These are phyloP conservation scores for Drosophila subobscura DNA, from an alignment of 1,140 invertebrate genomes.

Conservation along the genomic window DNA sequence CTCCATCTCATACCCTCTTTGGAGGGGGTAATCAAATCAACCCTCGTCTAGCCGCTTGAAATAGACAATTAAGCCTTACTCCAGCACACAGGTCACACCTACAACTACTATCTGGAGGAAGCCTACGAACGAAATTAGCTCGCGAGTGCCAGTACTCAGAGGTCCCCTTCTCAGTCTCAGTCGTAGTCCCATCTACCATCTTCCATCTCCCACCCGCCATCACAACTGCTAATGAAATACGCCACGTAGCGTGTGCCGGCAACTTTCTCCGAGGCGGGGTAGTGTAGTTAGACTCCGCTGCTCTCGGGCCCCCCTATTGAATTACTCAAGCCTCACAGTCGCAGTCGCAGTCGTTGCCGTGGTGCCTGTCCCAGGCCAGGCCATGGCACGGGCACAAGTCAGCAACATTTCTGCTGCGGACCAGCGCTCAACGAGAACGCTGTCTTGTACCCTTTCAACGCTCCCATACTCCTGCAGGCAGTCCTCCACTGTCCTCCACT, in stretches of 20 bases:
- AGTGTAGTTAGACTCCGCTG: slow-evolving; percentile 30
- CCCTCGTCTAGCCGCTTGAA: slow-evolving; percentile 43
- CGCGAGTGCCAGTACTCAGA: slow-evolving; percentile 27
- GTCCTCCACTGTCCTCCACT: slow-evolving; percentile 3
- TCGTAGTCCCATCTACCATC: slow-evolving; percentile 23
- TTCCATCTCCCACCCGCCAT: slow-evolving; percentile 33
- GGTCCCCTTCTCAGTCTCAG: slow-evolving; percentile 8
- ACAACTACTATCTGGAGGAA: slow-evolving; percentile 5
- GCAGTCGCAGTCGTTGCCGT: slow-evolving; percentile 29
- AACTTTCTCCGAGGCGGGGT: slow-evolving; percentile 49
- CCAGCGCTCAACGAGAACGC: slow-evolving; percentile 29
- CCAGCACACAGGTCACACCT: slow-evolving; percentile 37
- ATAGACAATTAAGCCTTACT: slow-evolving; percentile 58
- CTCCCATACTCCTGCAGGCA: slow-evolving; percentile 32
- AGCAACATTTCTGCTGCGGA: slow-evolving; percentile 74
- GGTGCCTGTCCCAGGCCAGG: slow-evolving; percentile 10
- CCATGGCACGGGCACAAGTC: slow-evolving; percentile 63
- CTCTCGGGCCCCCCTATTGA: slow-evolving; percentile 60
- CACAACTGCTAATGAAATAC: slow-evolving; percentile 76
- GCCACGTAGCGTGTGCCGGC: slow-evolving; percentile 64
- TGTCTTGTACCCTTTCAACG: slow-evolving; percentile 76
- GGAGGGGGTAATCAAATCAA: slow-evolving; percentile 40
- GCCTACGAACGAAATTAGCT: slow-evolving; percentile 55
- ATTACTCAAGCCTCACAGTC: slow-evolving; percentile 67
- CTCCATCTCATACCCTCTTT: not conserved